phyloP scores from a whole-genome alignment of 2,888 invertebrate genomes.

The Drosophila infuscata region DNA sequence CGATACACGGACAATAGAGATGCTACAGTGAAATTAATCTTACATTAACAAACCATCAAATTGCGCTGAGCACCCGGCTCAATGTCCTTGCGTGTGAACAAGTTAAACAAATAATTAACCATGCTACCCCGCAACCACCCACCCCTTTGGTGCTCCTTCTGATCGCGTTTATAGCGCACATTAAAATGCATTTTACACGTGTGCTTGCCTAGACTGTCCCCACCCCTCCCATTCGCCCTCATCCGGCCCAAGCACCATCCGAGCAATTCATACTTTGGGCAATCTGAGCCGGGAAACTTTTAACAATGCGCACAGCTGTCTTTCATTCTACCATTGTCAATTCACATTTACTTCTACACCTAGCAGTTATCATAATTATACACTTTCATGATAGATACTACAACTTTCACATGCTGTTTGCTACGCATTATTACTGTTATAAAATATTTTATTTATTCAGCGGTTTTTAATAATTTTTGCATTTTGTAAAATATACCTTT shows the following conservation, averaged over 20 bases:
- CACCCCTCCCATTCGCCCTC: background rate
- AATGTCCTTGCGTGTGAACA: conserved; percentile 59
- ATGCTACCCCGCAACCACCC: conserved; percentile 7
- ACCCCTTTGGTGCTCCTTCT: background rate
- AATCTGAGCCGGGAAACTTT: conserved; percentile 83
- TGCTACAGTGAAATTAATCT: conserved; percentile 81
- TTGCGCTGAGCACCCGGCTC: conserved; percentile 31
- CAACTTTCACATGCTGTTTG: background rate
- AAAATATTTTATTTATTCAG: background rate
- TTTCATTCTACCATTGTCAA: conserved; percentile 42
- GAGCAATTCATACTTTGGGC: conserved; percentile 23
- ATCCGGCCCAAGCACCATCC: background rate
- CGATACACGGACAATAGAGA: conserved; percentile 61
- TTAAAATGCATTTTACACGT: conserved; percentile 79
- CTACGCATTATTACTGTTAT: background rate
- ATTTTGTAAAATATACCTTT: background rate
- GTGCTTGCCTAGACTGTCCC: conserved; percentile 22
- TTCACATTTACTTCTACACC: background rate
- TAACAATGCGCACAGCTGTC: conserved; percentile 83
- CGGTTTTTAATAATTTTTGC: background rate
- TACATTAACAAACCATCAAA: conserved; percentile 67
- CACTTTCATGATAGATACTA: conserved; percentile 14
- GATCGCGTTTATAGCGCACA: conserved; percentile 74
- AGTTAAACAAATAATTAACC: conserved; percentile 82
- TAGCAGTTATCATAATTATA: conserved; percentile 58